Percentiles rank a stretch among this genome's conserved stretches.
These are phyloP conservation scores for Silurus lanzhouensis DNA, from an alignment of 2,797 vertebrate species.

Conservation along the genomic window DNA sequence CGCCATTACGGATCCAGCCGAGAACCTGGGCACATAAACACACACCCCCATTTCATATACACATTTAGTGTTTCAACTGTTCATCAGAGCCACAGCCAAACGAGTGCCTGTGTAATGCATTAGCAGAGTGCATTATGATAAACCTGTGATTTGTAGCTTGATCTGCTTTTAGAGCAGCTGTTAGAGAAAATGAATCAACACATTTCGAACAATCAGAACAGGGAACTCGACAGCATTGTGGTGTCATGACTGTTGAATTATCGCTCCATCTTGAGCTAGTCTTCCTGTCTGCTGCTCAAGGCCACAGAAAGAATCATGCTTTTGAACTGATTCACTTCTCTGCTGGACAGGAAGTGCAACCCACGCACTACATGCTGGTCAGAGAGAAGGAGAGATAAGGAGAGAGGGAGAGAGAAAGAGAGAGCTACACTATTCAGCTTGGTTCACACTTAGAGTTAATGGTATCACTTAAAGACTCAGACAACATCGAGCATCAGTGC, in stretches of 20 bases:
- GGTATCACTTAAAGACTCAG: constrained; percentile 5
- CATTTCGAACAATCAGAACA: background rate
- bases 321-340: constrained; percentile 29
- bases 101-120: background rate
- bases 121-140: background rate
- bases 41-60: background rate
- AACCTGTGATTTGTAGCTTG: background rate
- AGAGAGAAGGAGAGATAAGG: background rate
- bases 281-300: constrained; percentile 4
- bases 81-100: background rate
- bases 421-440: background rate
- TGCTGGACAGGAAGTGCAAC: background rate
- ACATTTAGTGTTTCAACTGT: background rate
- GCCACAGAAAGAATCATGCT: constrained; percentile 24
- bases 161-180: background rate
- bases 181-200: background rate
- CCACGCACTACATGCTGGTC: background rate
- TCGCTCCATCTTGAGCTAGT: background rate
- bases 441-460: constrained; percentile 2
- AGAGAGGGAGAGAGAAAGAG: background rate
- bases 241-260: background rate
- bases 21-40: constrained; percentile 79
- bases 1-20: constrained; percentile 96
- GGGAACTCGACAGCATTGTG: background rate
- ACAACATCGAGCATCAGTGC: background rate